Percentiles rank a stretch among this genome's conserved stretches.
Evolutionary conservation across 2,113 vertebrate genomes (phyloP).

Genomic region (Microcebus tavaratra): DNA sequence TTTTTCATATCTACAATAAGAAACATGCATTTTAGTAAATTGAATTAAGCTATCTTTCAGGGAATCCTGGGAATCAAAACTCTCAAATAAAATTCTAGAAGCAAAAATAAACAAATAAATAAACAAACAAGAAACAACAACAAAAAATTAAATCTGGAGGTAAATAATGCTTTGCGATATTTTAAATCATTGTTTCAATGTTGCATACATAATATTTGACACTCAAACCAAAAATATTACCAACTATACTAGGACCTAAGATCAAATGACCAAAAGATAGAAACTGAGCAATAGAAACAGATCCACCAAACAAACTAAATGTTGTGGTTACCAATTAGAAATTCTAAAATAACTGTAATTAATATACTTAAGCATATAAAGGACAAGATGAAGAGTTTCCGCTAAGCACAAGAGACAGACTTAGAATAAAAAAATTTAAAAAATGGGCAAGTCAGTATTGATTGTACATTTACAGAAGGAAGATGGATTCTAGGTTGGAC

Average conservation of each 20-base stretch:
- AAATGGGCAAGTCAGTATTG: background rate
- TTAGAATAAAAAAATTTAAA: background rate
- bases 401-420: background rate
- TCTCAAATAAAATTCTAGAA: constrained; percentile 11
- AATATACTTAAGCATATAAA: background rate
- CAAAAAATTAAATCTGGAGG: background rate
- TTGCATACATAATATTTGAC: background rate
- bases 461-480: background rate
- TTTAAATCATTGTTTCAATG: background rate
- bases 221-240: background rate
- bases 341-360: background rate
- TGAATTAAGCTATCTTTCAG: background rate
- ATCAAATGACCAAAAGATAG: constrained; percentile 19
- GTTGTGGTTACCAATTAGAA: background rate
- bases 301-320: background rate
- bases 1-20: background rate
- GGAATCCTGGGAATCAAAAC: background rate
- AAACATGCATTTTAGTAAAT: background rate
- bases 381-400: background rate
- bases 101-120: background rate
- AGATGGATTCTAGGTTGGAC: fast-evolving
- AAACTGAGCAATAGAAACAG: background rate
- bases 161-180: background rate
- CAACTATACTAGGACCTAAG: background rate
- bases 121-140: background rate